Evolutionary conservation across 2,888 invertebrate species (phyloP).

Genomic region (Acrocyrtus sp.): DNA sequence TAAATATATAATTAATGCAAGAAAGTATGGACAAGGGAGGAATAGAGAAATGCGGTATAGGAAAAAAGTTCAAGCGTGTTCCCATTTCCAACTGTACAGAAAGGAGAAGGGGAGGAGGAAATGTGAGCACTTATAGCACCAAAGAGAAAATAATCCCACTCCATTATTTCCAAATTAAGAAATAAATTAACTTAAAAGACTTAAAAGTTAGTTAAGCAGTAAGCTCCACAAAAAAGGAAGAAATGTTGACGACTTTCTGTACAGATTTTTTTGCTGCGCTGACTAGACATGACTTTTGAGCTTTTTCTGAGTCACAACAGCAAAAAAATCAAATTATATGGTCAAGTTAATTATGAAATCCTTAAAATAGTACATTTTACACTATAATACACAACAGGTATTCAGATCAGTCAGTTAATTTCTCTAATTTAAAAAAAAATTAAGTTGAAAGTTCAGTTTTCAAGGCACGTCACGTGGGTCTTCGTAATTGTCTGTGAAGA

Average conservation of each 20-base stretch:
- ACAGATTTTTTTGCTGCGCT: slow-evolving; percentile 26
- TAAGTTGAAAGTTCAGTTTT: neutral
- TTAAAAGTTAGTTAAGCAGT: neutral
- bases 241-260: neutral
- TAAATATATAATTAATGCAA: too few relatives aligned
- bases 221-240: neutral
- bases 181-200: too few relatives aligned
- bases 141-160: too few relatives aligned
- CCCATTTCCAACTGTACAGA: too few relatives aligned
- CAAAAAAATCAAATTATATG: too few relatives aligned
- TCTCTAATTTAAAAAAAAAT: neutral
- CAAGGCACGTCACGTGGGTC: neutral
- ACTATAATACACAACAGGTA: neutral
- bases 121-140: too few relatives aligned
- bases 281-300: slow-evolving; percentile 43
- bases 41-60: too few relatives aligned
- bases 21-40: too few relatives aligned
- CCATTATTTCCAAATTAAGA: too few relatives aligned
- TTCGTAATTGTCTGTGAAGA: slow-evolving; percentile 8
- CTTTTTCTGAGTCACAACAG: slow-evolving; percentile 41
- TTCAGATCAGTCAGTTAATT: neutral
- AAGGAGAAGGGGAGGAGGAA: too few relatives aligned
- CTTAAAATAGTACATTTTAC: slow-evolving; percentile 6
- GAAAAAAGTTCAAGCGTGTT: too few relatives aligned
- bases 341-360: slow-evolving; percentile 5